Evolutionary conservation across 2,797 vertebrate genomes (phyloP), one percentile per base, ranked within the genome.

Genomic region (Pseudochirops corinnae): DNA sequence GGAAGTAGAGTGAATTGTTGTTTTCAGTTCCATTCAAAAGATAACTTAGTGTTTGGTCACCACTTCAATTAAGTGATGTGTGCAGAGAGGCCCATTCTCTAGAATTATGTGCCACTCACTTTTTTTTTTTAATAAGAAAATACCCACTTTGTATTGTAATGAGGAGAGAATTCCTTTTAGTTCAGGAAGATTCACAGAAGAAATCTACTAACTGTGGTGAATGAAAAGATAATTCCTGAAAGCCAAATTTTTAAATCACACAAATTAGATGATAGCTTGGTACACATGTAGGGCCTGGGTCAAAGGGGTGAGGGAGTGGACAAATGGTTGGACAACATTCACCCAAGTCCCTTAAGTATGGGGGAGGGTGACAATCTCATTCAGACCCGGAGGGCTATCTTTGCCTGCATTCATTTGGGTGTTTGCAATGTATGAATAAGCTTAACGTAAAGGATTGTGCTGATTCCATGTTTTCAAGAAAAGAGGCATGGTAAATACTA

Each of bases 11-110:
- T 92, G 53, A 4, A 57, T 90, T 91, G 90, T 56, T 33, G 46
- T 94, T 91, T 96, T 93, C 50, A 93, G 90, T 10, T 95, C 39
- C 52, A 67, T 94, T 96, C 50, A 93, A 96, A 93, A 50, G 39
- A 62, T 90, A 94, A 95, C 31, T 3, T 53, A 31, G 12, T 67
- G 29, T 92, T 53, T 55, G 39, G 56, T 14, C 46, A 90, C 5
- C 33, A 26, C 33, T 53, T 56, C 90, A 55, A 74, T 31, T 55
- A 26, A 33, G 0, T 74, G 93, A 50, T 94, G 87, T 28, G 33
- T 74, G 50, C 57, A 56, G 94, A 93, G 11, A n/a, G 60, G 46
- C 4, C 29, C n/a, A 52, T 9, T 91, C 7, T 95, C 50, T 91
- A 3, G n/a, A 94, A 94, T 11, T 58, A 55, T 16, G 21, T 67